These are phyloP conservation scores for Lapara coniferarum DNA, from an alignment of 2,888 invertebrate species.

Conservation along the genomic window DNA sequence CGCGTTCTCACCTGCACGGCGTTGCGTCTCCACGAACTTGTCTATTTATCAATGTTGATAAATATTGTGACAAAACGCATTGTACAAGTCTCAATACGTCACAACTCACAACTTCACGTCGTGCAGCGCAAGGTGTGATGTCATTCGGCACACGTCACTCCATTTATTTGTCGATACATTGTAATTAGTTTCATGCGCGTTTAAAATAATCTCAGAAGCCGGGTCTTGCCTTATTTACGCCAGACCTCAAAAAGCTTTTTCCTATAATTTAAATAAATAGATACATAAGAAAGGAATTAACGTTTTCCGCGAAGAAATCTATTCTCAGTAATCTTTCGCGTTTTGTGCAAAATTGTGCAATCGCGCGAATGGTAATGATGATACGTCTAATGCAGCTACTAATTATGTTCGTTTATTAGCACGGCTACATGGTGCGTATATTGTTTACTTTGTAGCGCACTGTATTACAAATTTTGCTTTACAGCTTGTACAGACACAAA, in stretches of 20 bases:
- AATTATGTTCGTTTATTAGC: not conserved
- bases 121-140: not conserved
- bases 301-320: constrained; percentile 23
- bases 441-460: not conserved
- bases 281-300: constrained; percentile 12
- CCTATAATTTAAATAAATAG: constrained; percentile 42
- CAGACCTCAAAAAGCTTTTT: constrained; percentile 48
- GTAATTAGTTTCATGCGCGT: constrained; percentile 24
- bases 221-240: constrained; percentile 57
- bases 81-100: not conserved
- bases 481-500: not conserved
- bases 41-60: constrained; percentile 9
- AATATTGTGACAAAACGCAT: constrained; percentile 7
- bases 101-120: not conserved
- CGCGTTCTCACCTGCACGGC: constrained; percentile 21
- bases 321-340: constrained; percentile 37
- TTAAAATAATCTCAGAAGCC: constrained; percentile 47
- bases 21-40: not conserved
- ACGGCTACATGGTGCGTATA: constrained; percentile 10
- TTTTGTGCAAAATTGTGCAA: constrained; percentile 40
- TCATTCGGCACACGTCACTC: constrained; percentile 9
- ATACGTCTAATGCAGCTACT: constrained; percentile 2
- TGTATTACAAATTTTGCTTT: not conserved
- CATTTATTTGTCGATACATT: not conserved
- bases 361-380: constrained; percentile 4